phyloP scores from a whole-genome alignment of 2,888 invertebrate genomes.

The Watsonalla binaria region DNA sequence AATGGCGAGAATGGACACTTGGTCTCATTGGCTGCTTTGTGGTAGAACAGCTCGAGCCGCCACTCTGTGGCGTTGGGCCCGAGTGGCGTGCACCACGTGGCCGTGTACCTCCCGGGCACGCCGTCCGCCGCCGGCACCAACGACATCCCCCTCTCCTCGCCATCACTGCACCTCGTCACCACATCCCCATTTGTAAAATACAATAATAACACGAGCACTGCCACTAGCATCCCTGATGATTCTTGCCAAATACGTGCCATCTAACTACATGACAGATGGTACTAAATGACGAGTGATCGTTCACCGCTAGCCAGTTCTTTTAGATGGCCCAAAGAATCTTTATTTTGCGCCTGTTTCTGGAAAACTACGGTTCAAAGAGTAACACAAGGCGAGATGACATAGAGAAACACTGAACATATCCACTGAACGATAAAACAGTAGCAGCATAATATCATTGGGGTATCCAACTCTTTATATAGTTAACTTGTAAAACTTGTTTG shows the following conservation, averaged over 20 bases:
- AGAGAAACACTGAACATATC: too few species aligned
- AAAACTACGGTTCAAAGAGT: too few species aligned
- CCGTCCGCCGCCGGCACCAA: conserved; percentile 29
- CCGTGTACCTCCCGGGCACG: conserved; percentile 40
- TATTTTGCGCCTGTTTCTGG: too few species aligned
- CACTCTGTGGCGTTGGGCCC: conserved; percentile 24
- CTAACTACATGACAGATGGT: conserved; percentile 9
- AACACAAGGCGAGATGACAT: too few species aligned
- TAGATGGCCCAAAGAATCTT: too few species aligned
- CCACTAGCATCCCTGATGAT: conserved; percentile 24
- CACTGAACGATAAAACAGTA: too few species aligned
- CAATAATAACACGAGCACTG: conserved; percentile 26
- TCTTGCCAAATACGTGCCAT: conserved; percentile 10
- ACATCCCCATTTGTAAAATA: conserved; percentile 17
- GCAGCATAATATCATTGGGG: too few species aligned
- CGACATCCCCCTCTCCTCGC: conserved; percentile 12
- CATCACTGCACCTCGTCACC: conserved; percentile 29
- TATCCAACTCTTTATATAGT: too few species aligned
- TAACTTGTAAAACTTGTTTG: too few species aligned
- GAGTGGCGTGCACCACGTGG: conserved; percentile 36
- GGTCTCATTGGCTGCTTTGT: conserved; percentile 5
- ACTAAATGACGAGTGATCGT: too few species aligned
- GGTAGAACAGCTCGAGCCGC: conserved; percentile 24
- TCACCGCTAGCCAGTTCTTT: background rate
- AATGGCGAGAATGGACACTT: conserved; percentile 6